Evolutionary conservation across 2,113 vertebrate species (phyloP).

Genomic region (Edolisoma coerulescens): DNA sequence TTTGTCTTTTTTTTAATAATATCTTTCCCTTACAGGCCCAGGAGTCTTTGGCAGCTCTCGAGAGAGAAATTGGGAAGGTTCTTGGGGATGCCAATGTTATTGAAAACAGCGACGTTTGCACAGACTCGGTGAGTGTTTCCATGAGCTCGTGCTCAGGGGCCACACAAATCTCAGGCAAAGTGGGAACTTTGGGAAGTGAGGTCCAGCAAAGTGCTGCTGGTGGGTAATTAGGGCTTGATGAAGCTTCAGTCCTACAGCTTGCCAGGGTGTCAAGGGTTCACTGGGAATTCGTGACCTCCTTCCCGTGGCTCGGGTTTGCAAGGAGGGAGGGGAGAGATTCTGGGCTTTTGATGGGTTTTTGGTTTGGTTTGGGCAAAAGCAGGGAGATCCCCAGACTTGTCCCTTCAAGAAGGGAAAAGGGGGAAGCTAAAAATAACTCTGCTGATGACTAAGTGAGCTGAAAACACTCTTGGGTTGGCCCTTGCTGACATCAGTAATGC

Average conservation of each 20-base stretch:
- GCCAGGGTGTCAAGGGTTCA: not conserved
- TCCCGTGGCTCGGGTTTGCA: not conserved
- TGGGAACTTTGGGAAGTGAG: not conserved
- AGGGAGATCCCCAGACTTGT: not conserved
- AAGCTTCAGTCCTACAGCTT: not conserved
- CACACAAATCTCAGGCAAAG: not conserved
- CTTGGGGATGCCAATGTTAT: constrained; percentile 82
- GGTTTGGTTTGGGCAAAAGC: not conserved
- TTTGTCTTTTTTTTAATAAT: not conserved
- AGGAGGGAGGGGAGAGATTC: not conserved
- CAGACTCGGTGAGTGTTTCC: constrained; percentile 77
- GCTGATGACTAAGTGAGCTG: not conserved
- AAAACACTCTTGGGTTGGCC: not conserved
- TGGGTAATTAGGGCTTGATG: not conserved
- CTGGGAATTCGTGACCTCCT: not conserved
- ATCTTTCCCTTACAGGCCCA: constrained; percentile 78
- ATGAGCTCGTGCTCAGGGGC: not conserved
- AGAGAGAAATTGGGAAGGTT: constrained; percentile 87
- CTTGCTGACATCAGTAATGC: not conserved
- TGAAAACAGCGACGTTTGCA: constrained; percentile 85
- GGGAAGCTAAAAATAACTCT: not conserved
- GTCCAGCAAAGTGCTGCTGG: not conserved
- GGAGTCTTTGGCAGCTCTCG: constrained; percentile 89
- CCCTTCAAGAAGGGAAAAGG: not conserved
- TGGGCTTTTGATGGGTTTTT: not conserved